Base-by-base conservation (phyloP, 2,888 invertebrate genomes). In the Phanerotoma sp. region DNA sequence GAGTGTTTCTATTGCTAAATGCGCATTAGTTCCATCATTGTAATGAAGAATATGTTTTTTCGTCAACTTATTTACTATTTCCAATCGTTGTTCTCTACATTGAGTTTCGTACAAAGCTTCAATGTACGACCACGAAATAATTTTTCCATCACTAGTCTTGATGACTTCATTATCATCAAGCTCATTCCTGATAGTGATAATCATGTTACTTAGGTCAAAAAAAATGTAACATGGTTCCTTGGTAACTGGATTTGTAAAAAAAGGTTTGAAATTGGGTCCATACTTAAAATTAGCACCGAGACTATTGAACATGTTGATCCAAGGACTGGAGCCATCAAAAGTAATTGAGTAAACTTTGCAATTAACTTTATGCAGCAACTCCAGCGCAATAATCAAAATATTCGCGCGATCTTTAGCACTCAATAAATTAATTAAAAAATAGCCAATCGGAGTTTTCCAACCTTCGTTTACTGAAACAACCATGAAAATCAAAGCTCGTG, bases 201-300 rank as follows among this genome's bases (percentile, higher is more conserved):
- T n/a, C n/a, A n/a, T n/a, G n/a, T n/a, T n/a, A n/a, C n/a, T n/a
- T n/a, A n/a, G n/a, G n/a, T n/a, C n/a, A n/a, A n/a, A n/a, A n/a
- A n/a, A n/a, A n/a, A n/a, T n/a, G n/a, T n/a, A n/a, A n/a, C n/a
- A n/a, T n/a, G n/a, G n/a, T n/a, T 62, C 44, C 37, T 58, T 54
- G 30, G 55, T 62, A 13, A 53, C 47, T n/a, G 63, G 64, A 57
- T 66, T 58, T 41, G 18, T n/a, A 54, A 68, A 66, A 37, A 18
- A 63, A 11, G 63, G 45, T 48, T 60, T 52, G 10, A 49, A 46
- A 22, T 57, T 25, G 13, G 30, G 33, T 10, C 38, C 51, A 42
- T 47, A 42, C 11, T 16, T 42, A 4, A 54, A 59, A 47, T 53
- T 56, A 40, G 48, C 51, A 21, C 59, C 59, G 35, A 59, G 40